Evolutionary conservation across 2,113 vertebrate genomes (phyloP).

Genomic region (Zeus faber): DNA sequence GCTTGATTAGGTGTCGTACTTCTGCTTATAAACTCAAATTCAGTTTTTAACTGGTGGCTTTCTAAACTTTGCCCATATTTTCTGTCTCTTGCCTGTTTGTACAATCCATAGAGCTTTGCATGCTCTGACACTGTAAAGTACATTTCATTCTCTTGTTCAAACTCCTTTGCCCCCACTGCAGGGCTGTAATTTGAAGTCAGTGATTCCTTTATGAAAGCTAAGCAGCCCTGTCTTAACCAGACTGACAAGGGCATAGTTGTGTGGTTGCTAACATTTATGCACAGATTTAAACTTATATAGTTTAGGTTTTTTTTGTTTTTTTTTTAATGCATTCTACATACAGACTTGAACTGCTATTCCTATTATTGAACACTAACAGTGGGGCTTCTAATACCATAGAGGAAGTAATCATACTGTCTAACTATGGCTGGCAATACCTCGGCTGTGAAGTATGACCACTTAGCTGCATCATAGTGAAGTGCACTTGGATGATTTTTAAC

Average conservation of each 20-base stretch:
- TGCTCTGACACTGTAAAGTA: constrained; percentile 65
- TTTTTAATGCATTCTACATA: constrained; percentile 29
- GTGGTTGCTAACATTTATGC: constrained; percentile 49
- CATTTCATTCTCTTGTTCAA: constrained; percentile 61
- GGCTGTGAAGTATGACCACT: constrained; percentile 34
- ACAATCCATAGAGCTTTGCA: constrained; percentile 78
- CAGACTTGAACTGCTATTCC: constrained; percentile 40
- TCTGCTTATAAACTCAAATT: constrained; percentile 70
- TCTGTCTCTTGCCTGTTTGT: constrained; percentile 71
- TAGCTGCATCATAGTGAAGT: constrained; percentile 22
- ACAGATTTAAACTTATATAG: constrained; percentile 8
- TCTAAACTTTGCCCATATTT: constrained; percentile 69
- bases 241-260: constrained; percentile 33
- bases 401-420: constrained; percentile 35
- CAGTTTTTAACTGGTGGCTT: constrained; percentile 74
- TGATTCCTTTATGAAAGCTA: constrained; percentile 29
- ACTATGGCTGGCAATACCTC: constrained; percentile 30
- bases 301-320: constrained; percentile 27
- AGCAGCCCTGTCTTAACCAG: constrained; percentile 35
- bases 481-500: constrained; percentile 34
- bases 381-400: constrained; percentile 39
- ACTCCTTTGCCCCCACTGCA: constrained; percentile 62
- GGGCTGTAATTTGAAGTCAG: constrained; percentile 37
- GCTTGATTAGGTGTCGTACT: constrained; percentile 65
- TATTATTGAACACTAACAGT: constrained; percentile 64